Evolutionary conservation across 2,797 vertebrate species (phyloP).

Genomic region (Lepidocolaptes lacrymiger): DNA sequence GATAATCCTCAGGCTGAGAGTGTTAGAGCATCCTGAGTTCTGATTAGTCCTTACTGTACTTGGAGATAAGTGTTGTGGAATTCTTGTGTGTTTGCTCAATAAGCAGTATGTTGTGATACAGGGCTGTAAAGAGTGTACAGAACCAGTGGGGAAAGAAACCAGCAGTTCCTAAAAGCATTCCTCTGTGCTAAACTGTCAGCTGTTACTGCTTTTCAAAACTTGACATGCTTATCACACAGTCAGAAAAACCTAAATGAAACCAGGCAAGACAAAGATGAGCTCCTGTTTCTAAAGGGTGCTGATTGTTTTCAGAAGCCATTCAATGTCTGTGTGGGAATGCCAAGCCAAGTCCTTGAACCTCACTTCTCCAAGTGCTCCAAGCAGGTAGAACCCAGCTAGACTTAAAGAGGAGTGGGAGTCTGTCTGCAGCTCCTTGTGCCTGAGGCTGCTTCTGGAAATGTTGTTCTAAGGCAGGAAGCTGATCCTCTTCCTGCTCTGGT

Average conservation of each 20-base stretch:
- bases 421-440: constrained; percentile 1
- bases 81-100: background rate
- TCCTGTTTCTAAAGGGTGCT: background rate
- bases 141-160: background rate
- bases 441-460: constrained; percentile 29
- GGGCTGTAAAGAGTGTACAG: background rate
- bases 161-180: background rate
- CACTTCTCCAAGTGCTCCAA: background rate
- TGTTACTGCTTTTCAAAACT: background rate
- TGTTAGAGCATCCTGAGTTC: background rate
- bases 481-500: background rate
- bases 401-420: constrained; percentile 10
- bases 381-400: background rate
- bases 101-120: background rate
- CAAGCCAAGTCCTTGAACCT: background rate
- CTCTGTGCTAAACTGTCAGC: background rate
- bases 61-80: background rate
- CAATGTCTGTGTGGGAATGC: background rate
- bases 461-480: constrained; percentile 29
- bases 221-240: background rate
- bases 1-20: background rate
- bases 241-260: background rate
- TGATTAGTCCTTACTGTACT: background rate
- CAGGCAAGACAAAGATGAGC: background rate
- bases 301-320: constrained; percentile 2